Evolutionary conservation across 2,888 invertebrate genomes (phyloP), one percentile per base, ranked within the genome.

Genomic region (Apodemia duryi): DNA sequence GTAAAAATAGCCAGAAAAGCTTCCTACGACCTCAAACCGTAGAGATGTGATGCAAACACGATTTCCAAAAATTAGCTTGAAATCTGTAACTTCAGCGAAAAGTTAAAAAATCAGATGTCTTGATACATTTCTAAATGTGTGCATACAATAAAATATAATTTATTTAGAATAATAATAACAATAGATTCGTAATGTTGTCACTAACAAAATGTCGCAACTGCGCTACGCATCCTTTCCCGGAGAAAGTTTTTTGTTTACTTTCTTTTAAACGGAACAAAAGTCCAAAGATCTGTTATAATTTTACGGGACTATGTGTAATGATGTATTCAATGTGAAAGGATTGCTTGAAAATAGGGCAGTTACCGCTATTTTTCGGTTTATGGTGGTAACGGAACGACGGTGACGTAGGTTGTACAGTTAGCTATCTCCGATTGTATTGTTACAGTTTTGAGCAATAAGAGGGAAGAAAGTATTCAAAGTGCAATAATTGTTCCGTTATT

Each of bases 221-320:
- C 13, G 54, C 54, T 57, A 46, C 46, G n/a, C n/a, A n/a, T 13
- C 49, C 49, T 49, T 49, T 57, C 57, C 13, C 32, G 57, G 57
- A 57, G 57, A 57, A 57, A 57, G 57, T 57, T 57, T 57, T 43
- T 57, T 57, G 57, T 57, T 13, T 29, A 57, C 57, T 57, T 57
- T 57, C 57, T 57, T 57, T 10, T 32, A 29, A 32, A 49, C 49
- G n/a, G 2, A 1, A 49, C 49, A 49, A 49, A n/a, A 49, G 49
- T 10, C 57, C 11, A 82, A 83, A 32, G 57, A 32, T 54, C 84
- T 74, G 83, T 79, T 74, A 75, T 73, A 70, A 80, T 79, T 82
- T 83, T 88, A 90, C 90, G 85, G 90, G 85, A 77, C 77, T 83
- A 88, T 85, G 88, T 89, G 87, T 91, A 88, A 89, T 90, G 88